Evolutionary conservation across 2,113 vertebrate genomes (phyloP).

Genomic region (Oxygymnocypris stewartii): DNA sequence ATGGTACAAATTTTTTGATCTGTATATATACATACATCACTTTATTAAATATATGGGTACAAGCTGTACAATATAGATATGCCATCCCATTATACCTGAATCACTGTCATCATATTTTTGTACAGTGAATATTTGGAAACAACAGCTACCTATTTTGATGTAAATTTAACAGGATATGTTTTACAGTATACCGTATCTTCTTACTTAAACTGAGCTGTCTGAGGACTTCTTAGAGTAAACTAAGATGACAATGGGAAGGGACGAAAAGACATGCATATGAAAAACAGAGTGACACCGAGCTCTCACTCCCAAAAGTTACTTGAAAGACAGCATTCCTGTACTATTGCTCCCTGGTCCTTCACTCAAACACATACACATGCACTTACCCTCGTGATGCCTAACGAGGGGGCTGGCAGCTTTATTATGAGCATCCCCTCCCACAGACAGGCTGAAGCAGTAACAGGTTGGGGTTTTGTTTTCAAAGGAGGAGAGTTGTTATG

Average conservation of each 20-base stretch:
- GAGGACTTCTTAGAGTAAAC: background rate
- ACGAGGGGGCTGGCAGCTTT: slow-evolving; percentile 70
- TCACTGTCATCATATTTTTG: background rate
- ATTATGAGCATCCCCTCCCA: slow-evolving; percentile 59
- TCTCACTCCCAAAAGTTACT: background rate
- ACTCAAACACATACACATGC: slow-evolving; percentile 45
- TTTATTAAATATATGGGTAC: background rate
- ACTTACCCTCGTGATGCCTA: slow-evolving; percentile 59
- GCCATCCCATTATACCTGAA: background rate
- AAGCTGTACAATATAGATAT: background rate
- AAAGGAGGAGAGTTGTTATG: slow-evolving; percentile 69
- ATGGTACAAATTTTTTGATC: background rate
- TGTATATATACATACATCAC: background rate
- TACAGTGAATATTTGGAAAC: background rate
- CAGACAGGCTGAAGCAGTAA: slow-evolving; percentile 47
- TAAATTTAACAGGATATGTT: background rate
- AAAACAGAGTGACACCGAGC: background rate
- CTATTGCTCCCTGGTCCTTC: slow-evolving; percentile 35
- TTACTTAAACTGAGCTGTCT: background rate
- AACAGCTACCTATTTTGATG: background rate
- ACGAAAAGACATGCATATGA: background rate
- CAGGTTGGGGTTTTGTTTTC: slow-evolving; percentile 67
- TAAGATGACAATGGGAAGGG: background rate
- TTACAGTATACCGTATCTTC: background rate
- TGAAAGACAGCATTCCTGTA: slow-evolving; percentile 40